Conservation (phyloP, 2,113 vertebrate species). For the Natator depressus region DNA sequence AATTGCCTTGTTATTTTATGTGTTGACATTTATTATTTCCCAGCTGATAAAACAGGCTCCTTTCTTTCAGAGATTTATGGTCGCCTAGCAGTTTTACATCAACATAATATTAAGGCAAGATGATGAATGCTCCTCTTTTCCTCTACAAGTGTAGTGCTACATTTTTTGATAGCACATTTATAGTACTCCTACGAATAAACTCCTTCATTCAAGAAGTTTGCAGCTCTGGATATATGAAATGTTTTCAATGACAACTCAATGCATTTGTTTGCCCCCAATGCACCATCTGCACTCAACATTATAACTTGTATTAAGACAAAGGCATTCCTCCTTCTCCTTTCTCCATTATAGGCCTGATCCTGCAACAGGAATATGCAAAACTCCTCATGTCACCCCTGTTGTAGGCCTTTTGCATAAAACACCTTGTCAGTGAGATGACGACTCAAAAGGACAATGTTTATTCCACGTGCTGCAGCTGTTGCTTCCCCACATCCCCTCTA, state of each 20-base stretch:
- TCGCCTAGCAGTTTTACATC: background rate
- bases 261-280: background rate
- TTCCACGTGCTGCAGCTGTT: background rate
- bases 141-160: background rate
- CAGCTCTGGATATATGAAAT: background rate
- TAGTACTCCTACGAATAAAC: background rate
- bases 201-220: background rate
- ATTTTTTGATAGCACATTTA: background rate
- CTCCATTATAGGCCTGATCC: background rate
- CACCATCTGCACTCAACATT: background rate
- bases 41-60: background rate
- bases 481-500: background rate
- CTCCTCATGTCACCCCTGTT: background rate
- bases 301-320: background rate
- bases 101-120: background rate
- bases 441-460: background rate
- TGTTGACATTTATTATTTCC: conserved; percentile 49
- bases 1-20: conserved; percentile 11
- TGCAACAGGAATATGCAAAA: background rate
- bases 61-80: conserved; percentile 27
- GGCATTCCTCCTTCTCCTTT: background rate
- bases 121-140: background rate
- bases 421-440: background rate
- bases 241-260: background rate
- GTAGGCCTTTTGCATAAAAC: background rate